These are phyloP conservation scores for Porites rus DNA, from an alignment of 92 coral and sea anemone species.

Conservation along the genomic window DNA sequence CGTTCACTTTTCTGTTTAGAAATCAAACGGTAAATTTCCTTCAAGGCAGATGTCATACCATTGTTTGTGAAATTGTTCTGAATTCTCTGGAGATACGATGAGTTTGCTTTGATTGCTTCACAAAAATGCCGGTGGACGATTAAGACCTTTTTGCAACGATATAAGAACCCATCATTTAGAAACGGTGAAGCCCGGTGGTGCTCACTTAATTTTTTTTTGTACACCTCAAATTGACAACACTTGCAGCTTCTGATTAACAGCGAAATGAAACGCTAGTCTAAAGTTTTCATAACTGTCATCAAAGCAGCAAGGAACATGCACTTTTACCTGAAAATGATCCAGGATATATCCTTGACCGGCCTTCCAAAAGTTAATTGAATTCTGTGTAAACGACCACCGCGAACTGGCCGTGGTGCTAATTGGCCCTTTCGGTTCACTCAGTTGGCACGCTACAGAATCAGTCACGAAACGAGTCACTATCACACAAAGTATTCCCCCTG, in stretches of 20 bases:
- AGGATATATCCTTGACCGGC: not conserved
- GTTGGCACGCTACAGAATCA: not conserved
- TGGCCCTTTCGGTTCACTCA: not conserved
- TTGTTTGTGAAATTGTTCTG: not conserved
- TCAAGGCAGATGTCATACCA: not conserved
- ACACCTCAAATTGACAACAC: not conserved
- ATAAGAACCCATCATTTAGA: not conserved
- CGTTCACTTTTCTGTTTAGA: not conserved
- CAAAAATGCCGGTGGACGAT: not conserved
- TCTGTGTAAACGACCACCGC: not conserved
- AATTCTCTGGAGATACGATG: not conserved
- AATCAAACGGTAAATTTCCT: slow-evolving; percentile 10
- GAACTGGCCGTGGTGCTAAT: slow-evolving; percentile 13
- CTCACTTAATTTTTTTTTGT: not conserved
- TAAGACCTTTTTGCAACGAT: not conserved
- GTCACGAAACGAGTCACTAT: slow-evolving; percentile 21
- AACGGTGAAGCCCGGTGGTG: not conserved
- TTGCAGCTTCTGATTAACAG: not conserved
- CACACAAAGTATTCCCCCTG: not conserved
- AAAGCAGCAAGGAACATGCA: not conserved
- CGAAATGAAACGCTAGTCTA: not conserved
- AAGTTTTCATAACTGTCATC: slow-evolving; percentile 25
- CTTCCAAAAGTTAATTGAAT: not conserved
- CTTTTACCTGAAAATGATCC: slow-evolving; percentile 30
- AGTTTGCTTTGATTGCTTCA: not conserved